phyloP scores from a whole-genome alignment of 2,888 invertebrate genomes.

The Heliconius erato region DNA sequence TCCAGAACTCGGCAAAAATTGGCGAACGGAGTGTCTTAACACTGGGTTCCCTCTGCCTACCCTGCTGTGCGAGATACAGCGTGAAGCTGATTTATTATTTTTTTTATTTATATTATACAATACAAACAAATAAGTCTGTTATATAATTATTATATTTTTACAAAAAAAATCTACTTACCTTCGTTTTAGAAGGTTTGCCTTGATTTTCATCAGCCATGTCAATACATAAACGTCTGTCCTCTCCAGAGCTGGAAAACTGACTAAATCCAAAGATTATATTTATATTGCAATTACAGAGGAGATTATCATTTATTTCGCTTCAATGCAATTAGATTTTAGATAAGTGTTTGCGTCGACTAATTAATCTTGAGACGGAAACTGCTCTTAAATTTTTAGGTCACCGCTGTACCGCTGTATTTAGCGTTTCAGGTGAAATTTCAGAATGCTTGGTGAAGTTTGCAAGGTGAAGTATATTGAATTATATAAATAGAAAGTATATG shows the following conservation, averaged over 20 bases:
- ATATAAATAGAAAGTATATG: neutral
- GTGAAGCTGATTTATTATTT: no score
- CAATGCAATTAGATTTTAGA: constrained; percentile 79
- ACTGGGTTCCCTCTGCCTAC: no score
- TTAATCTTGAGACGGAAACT: constrained; percentile 76
- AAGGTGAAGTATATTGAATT: neutral
- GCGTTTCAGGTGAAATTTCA: constrained; percentile 29
- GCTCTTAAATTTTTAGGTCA: constrained; percentile 75
- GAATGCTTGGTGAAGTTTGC: neutral
- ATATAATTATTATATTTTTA: neutral
- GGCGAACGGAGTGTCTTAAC: no score
- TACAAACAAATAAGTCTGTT: neutral
- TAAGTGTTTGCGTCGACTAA: constrained; percentile 78
- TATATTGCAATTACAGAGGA: constrained; percentile 74
- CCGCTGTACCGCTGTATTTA: constrained; percentile 49
- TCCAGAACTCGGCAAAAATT: no score
- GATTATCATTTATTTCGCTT: constrained; percentile 79
- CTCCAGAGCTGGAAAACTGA: constrained; percentile 64
- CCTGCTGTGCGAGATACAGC: no score
- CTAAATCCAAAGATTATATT: constrained; percentile 70
- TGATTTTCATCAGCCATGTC: constrained; percentile 51
- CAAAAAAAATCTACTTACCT: constrained; percentile 59
- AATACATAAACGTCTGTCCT: constrained; percentile 67
- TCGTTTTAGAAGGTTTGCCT: constrained; percentile 59
- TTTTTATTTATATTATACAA: no score